These are phyloP conservation scores for Rhizoglyphus robini DNA, from an alignment of 1,140 invertebrate genomes.

Conservation along the genomic window DNA sequence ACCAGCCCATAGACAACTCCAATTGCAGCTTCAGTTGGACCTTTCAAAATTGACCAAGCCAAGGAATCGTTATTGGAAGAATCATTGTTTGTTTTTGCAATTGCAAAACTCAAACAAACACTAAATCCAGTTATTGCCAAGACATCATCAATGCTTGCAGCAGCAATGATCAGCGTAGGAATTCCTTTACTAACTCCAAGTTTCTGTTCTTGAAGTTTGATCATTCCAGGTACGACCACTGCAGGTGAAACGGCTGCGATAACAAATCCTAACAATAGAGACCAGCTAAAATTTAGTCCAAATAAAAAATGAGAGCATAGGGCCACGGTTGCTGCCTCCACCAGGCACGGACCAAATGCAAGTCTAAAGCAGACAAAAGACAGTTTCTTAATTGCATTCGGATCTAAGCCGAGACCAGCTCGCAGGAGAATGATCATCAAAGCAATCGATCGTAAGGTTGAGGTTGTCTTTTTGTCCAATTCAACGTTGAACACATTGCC, in stretches of 20 bases:
- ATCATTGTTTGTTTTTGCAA: conserved; percentile 14
- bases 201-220: conserved; percentile 62
- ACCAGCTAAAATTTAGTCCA: conserved; percentile 71
- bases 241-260: conserved; percentile 84
- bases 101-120: conserved; percentile 49
- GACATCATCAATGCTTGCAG: conserved; percentile 71
- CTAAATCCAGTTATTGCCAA: conserved; percentile 72
- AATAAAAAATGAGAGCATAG: conserved; percentile 57
- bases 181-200: conserved; percentile 87
- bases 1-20: conserved; percentile 30
- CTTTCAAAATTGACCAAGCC: conserved; percentile 34
- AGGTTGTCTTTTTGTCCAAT: conserved; percentile 44
- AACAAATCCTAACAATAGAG: conserved; percentile 67
- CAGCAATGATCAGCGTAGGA: conserved; percentile 85
- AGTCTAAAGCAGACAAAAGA: conserved; percentile 61
- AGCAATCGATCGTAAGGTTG: conserved; percentile 60
- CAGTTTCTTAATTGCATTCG: conserved; percentile 60
- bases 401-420: conserved; percentile 83
- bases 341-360: conserved; percentile 66
- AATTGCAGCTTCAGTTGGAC: conserved; percentile 32
- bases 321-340: conserved; percentile 55
- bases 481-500: conserved; percentile 59
- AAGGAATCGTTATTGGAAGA: conserved; percentile 25
- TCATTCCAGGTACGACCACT: conserved; percentile 79
- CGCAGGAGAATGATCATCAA: conserved; percentile 78